These are phyloP conservation scores for Anseranas semipalmata DNA, from an alignment of 2,113 vertebrate species.

Conservation along the genomic window DNA sequence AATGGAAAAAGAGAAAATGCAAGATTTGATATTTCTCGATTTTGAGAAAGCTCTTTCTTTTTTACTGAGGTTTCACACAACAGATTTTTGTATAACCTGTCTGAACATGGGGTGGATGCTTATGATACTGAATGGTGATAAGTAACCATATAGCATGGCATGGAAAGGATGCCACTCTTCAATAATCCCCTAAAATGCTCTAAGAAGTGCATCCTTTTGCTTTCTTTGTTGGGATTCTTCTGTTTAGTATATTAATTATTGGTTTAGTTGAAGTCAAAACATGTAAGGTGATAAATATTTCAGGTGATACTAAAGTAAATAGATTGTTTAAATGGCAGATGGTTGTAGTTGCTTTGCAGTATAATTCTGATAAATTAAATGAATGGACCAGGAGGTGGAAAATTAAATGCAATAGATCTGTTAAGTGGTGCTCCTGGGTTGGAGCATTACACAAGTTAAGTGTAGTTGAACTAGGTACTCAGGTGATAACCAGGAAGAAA, in stretches of 20 bases:
- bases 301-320: not conserved
- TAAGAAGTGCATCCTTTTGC: no score
- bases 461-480: not conserved
- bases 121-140: not conserved
- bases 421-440: not conserved
- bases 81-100: not conserved
- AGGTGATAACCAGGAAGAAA: not conserved
- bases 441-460: not conserved
- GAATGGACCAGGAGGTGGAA: not conserved
- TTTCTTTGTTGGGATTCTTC: not conserved
- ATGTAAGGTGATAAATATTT: slow-evolving; percentile 37
- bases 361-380: not conserved
- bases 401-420: not conserved
- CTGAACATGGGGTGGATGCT: not conserved
- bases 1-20: not conserved
- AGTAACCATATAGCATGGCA: not conserved
- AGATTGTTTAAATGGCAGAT: not conserved
- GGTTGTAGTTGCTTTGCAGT: not conserved
- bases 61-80: not conserved
- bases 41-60: not conserved
- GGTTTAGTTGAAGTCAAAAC: not conserved
- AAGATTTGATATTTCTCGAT: not conserved
- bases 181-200: no score
- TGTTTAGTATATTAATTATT: slow-evolving; percentile 34
- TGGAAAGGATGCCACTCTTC: no score